Conservation (phyloP, 2,888 invertebrate genomes). For the Oligia latruncula region DNA sequence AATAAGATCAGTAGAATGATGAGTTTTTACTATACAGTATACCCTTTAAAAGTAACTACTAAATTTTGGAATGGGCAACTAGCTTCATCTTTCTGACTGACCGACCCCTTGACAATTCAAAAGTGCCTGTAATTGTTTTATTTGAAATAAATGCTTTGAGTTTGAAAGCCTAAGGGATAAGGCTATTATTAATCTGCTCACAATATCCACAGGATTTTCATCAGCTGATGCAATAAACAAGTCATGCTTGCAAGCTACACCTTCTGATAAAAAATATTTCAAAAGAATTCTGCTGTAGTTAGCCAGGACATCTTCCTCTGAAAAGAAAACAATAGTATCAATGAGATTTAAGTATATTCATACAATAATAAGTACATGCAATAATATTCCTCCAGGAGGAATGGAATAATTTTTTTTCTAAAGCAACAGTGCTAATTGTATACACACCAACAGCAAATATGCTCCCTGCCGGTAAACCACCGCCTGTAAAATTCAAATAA, state of each 20-base stretch:
- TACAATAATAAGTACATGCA: too few species aligned
- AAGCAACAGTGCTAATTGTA: not conserved
- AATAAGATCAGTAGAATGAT: not conserved
- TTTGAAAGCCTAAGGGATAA: too few species aligned
- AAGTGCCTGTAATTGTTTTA: too few species aligned
- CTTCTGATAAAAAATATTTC: conserved; percentile 97
- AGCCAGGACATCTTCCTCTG: conserved; percentile 96
- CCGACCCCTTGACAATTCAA: too few species aligned
- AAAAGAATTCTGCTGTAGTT: conserved; percentile 94
- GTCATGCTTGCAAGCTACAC: conserved; percentile 93
- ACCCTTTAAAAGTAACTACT: not conserved
- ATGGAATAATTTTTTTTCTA: too few species aligned
- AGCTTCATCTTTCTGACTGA: too few species aligned
- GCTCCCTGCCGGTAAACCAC: conserved; percentile 84
- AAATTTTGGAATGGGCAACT: too few species aligned
- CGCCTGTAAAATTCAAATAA: conserved; percentile 77
- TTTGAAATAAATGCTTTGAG: too few species aligned
- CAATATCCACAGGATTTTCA: conserved; percentile 91
- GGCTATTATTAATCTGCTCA: conserved; percentile 40
- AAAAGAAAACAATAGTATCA: conserved; percentile 58
- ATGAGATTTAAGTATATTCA: not conserved
- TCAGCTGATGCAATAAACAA: conserved; percentile 94
- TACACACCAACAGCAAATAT: conserved; percentile 85
- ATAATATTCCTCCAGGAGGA: too few species aligned
- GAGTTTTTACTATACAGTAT: not conserved